Base-by-base conservation (phyloP, 2,888 invertebrate species). In the Pyrochroa serraticornis region DNA sequence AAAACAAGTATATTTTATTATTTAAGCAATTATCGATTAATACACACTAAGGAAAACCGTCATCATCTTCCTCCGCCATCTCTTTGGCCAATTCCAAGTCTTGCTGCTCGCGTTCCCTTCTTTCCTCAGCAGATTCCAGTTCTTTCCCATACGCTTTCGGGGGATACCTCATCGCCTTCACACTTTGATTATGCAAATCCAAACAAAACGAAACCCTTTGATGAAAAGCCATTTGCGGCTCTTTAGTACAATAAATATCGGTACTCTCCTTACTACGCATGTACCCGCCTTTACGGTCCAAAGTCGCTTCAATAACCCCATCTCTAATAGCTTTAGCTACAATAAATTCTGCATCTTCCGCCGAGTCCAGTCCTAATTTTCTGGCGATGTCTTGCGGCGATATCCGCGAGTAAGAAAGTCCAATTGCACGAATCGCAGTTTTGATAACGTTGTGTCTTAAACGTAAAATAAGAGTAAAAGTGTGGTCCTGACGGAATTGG, bases 71-170 rank as follows among this genome's bases (percentile, higher is more conserved):
- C 76, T 99, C 99, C 6, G 97, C 97, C 92, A 99, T 96, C 82
- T 99, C 98, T 79, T 98, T 99, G n/a, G 99, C 99, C 71, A 97
- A 84, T 79, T 99, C 99, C 73, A 99, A 83, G 81, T 99, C 99
- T 79, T 98, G 97, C 74, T 97, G 97, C 78, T 98, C 97, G 48
- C 97, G 83, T 79, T 97, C 97, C 56, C 97, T 85, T 46, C 97
- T 86, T 74, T 97, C 97, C 81, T 97, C 97, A 9, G 97, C 97
- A 69, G 95, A 96, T 79, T 99, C 99, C 58, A 98, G 82, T 78
- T 98, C 97, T 75, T 97, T 96, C 12, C 97, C 97, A 82, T 98
- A 98, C 0, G 97, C 95, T 77, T 98, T 98, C 0, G 97, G 97
- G 12, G 99, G 99, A 82, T 97, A 99, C 66, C 99, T 87, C 96